Evolutionary conservation across 2,888 invertebrate species (phyloP), one percentile per base, ranked within the genome.

Genomic region (Cylloceria caligata): DNA sequence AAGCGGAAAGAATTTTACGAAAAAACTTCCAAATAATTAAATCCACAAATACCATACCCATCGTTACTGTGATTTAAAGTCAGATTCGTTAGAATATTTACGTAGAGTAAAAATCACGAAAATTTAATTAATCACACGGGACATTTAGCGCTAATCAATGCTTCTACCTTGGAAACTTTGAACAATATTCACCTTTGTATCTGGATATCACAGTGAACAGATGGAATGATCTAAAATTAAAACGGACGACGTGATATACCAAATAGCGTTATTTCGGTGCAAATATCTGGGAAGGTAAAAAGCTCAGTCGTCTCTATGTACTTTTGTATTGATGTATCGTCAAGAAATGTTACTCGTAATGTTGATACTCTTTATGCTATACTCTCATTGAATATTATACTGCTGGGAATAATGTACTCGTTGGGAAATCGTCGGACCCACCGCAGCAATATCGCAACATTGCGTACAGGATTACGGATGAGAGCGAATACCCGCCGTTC

Each of bases 391-490:
- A 21, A 49, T 49, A 49, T 21, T 4, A n/a, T n/a, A 1, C 5
- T 21, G 21, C 19, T 21, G 19, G 19, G 21, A 49, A 49, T 21
- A 49, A 7, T 30, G 1, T n/a, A 16, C 6, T 34, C 16, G 19
- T 21, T 3, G n/a, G 19, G 19, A 45, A 42, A 45, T 65, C 16
- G 6, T 65, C 42, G 27, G 21, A 55, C 36, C 13, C 21, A 11
- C 13, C 30, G 19, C 19, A 19, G 16, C n/a, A 19, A 57, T 57
- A 16, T 36, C 57, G 13, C 34, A 11, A 42, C 11, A 24, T 21
- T 16, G n/a, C 16, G 16, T 57, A 2, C 19, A 30, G 65, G 47
- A 57, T 67, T 47, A 42, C 21, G 45, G 47, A 11, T 42, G 45
- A 67, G 19, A 55, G n/a, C 34, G 57, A 11, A 49, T 76, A 21